Evolutionary conservation across 2,797 vertebrate species (phyloP).

Genomic region (Percopsis omiscomaycus): DNA sequence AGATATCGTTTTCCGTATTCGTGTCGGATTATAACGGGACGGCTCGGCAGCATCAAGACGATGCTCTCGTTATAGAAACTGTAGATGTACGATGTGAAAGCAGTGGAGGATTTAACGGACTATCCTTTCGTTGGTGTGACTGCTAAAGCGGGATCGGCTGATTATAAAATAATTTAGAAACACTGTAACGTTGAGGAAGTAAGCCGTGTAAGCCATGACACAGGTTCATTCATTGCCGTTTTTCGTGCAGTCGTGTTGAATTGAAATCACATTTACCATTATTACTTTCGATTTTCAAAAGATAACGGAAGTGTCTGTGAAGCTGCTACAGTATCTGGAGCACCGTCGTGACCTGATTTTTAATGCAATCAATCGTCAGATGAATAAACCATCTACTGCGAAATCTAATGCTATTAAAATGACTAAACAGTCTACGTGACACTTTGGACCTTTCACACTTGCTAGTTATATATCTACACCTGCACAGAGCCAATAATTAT

Average conservation of each 20-base stretch:
- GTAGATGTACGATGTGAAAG: neutral
- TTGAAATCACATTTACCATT: neutral
- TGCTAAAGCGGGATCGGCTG: neutral
- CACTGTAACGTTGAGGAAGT: conserved; percentile 25
- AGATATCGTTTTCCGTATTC: conserved; percentile 27
- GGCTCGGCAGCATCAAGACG: conserved; percentile 8
- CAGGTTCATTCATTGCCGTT: conserved; percentile 19
- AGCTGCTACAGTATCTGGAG: no score
- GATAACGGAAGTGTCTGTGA: no score
- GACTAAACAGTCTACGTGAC: neutral
- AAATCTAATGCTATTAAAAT: neutral
- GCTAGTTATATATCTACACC: neutral
- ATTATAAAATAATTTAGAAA: neutral
- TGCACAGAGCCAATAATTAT: neutral
- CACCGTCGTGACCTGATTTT: neutral
- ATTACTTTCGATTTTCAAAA: neutral
- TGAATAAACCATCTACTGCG: neutral
- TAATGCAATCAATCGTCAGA: neutral
- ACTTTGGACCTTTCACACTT: neutral
- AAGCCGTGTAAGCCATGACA: conserved; percentile 3
- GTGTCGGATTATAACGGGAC: conserved; percentile 19
- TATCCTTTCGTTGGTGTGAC: neutral
- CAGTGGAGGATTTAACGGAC: neutral
- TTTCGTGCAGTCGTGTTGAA: neutral
- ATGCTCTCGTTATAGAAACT: conserved; percentile 30